A percentile compares a stretch with the other conserved stretches of the same genome.
phyloP scores from a whole-genome alignment of 2,888 invertebrate genomes.

The Nemotelus nigrinus region DNA sequence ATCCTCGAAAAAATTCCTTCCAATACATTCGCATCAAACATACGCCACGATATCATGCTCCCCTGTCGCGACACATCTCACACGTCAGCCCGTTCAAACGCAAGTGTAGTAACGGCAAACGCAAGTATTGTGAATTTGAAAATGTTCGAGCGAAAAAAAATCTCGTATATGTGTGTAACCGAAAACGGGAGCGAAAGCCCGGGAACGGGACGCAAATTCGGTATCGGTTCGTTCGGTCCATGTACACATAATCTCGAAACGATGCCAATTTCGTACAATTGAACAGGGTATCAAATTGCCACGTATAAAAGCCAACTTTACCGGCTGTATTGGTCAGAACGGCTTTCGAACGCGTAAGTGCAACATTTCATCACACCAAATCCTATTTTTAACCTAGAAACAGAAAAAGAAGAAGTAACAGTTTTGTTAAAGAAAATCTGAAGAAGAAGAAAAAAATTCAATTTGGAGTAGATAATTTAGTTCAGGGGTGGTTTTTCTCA shows the following conservation, averaged over 20 bases:
- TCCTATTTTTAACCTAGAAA: slow-evolving; percentile 49
- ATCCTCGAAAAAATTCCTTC: slow-evolving; percentile 3
- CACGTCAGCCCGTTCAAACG: neutral
- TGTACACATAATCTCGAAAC: slow-evolving; percentile 47
- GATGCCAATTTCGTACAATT: slow-evolving; percentile 57
- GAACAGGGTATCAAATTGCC: slow-evolving; percentile 65
- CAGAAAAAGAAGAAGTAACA: neutral
- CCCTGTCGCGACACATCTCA: slow-evolving; percentile 6
- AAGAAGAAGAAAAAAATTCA: neutral
- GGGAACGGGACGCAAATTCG: slow-evolving; percentile 54
- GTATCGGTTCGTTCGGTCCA: slow-evolving; percentile 48
- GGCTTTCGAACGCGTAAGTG: slow-evolving; percentile 96
- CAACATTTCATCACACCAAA: slow-evolving; percentile 60
- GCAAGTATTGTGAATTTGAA: slow-evolving; percentile 4
- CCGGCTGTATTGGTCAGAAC: slow-evolving; percentile 89
- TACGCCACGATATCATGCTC: neutral
- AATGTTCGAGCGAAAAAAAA: neutral
- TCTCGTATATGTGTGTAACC: slow-evolving; percentile 55
- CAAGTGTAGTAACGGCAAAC: slow-evolving; percentile 1
- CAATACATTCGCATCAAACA: slow-evolving; percentile 10
- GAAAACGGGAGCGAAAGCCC: slow-evolving; percentile 61
- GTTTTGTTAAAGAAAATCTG: neutral
- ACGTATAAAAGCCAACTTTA: slow-evolving; percentile 66
- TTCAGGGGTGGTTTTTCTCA: too few species aligned
- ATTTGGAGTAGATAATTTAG: too few species aligned